These are phyloP conservation scores for Xiphophorus couchianus DNA, from an alignment of 2,113 vertebrate genomes.

Conservation along the genomic window DNA sequence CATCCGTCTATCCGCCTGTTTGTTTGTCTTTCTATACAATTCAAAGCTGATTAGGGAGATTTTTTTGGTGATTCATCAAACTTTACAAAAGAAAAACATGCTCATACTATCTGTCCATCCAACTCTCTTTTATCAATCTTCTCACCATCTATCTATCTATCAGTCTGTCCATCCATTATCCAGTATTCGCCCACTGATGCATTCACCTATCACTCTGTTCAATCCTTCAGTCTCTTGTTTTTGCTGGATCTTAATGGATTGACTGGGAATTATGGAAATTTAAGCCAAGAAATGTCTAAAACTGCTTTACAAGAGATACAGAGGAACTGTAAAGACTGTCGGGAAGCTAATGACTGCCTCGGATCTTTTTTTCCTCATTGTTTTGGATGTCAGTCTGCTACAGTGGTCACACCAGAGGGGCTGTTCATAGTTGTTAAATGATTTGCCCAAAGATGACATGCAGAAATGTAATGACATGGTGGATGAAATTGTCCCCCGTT, in stretches of 20 bases:
- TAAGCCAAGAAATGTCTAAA: too few relatives aligned
- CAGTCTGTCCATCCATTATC: not conserved
- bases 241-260: too few relatives aligned
- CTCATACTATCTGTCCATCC: not conserved
- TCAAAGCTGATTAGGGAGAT: too few relatives aligned
- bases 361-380: constrained; percentile 31
- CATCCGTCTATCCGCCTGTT: too few relatives aligned
- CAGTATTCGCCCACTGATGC: too few relatives aligned
- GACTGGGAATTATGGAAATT: too few relatives aligned
- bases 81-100: too few relatives aligned
- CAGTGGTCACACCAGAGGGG: constrained; percentile 42
- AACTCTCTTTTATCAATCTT: not conserved
- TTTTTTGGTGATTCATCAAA: too few relatives aligned
- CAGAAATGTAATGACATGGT: constrained; percentile 68
- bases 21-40: too few relatives aligned
- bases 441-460: constrained; percentile 69
- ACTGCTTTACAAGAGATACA: too few relatives aligned
- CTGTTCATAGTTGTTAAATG: constrained; percentile 73
- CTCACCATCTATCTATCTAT: not conserved
- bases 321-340: not conserved
- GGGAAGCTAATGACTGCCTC: constrained; percentile 4
- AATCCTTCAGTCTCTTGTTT: too few relatives aligned
- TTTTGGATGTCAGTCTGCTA: constrained; percentile 49
- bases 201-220: not conserved
- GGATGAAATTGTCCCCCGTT: constrained; percentile 70